phyloP scores from a whole-genome alignment of 2,888 invertebrate genomes.

The Orchesellides sinensis region DNA sequence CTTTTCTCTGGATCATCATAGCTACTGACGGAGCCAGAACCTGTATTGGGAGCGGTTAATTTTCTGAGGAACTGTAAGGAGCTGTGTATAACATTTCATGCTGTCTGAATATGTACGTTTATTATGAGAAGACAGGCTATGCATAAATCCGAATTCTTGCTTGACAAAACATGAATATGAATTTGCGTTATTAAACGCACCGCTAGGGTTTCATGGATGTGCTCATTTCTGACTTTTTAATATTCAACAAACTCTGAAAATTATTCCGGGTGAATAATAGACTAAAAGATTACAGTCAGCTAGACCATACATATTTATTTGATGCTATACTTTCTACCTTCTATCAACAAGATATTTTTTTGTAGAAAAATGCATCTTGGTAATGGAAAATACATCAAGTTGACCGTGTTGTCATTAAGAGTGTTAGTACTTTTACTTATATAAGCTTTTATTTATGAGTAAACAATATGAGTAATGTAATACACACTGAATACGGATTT shows the following conservation, averaged over 20 bases:
- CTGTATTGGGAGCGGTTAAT: slow-evolving; percentile 11
- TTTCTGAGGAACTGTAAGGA: slow-evolving; percentile 1
- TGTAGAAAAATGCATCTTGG: too few species aligned
- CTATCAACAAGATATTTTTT: too few species aligned
- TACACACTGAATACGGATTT: slow-evolving; percentile 5
- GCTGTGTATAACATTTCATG: neutral
- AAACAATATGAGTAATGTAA: neutral
- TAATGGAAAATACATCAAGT: too few species aligned
- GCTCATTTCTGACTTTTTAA: neutral
- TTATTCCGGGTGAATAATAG: too few species aligned
- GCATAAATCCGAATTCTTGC: neutral
- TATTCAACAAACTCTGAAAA: neutral
- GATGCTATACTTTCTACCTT: too few species aligned
- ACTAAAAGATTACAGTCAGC: too few species aligned
- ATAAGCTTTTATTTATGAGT: too few species aligned
- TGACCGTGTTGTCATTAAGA: too few species aligned
- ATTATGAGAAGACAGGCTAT: neutral
- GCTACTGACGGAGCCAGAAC: neutral
- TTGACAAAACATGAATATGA: slow-evolving; percentile 3
- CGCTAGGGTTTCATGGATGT: too few species aligned
- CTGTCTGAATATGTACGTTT: neutral
- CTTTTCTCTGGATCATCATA: neutral
- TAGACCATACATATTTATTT: too few species aligned
- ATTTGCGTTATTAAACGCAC: too few species aligned
- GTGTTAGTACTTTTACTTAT: too few species aligned